Conservation (phyloP, 2,113 vertebrate species). For the Irena cyanogastra region DNA sequence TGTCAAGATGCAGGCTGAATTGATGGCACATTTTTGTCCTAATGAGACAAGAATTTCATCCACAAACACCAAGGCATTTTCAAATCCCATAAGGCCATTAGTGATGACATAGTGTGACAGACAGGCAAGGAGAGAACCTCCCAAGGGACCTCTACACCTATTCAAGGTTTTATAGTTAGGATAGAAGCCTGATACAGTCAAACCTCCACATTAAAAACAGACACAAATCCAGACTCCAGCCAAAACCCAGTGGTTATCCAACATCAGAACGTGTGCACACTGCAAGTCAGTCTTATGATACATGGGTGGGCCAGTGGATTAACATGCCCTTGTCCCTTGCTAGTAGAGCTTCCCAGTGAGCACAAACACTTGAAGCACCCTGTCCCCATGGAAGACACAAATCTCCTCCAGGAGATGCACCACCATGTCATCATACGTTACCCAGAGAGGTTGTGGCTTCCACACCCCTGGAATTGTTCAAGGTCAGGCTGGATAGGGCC, state of each 20-base stretch:
- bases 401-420: background rate
- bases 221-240: background rate
- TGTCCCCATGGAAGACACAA: background rate
- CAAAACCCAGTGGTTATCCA: background rate
- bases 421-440: fast-evolving
- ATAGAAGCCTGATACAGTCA: background rate
- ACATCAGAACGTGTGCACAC: fast-evolving
- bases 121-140: background rate
- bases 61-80: background rate
- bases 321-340: background rate
- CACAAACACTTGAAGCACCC: background rate
- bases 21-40: background rate
- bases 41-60: background rate
- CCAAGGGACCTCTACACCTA: background rate
- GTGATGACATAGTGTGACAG: background rate
- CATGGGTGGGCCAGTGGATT: background rate
- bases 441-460: background rate
- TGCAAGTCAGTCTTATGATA: background rate
- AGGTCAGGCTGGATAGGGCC: background rate
- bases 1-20: background rate
- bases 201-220: background rate
- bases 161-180: background rate
- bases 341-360: background rate
- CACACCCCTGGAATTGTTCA: background rate
- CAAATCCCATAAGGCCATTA: background rate